Percentiles rank a stretch among this genome's conserved stretches.
These are phyloP conservation scores for Probosciger aterrimus DNA, from an alignment of 2,113 vertebrate species.

Conservation along the genomic window DNA sequence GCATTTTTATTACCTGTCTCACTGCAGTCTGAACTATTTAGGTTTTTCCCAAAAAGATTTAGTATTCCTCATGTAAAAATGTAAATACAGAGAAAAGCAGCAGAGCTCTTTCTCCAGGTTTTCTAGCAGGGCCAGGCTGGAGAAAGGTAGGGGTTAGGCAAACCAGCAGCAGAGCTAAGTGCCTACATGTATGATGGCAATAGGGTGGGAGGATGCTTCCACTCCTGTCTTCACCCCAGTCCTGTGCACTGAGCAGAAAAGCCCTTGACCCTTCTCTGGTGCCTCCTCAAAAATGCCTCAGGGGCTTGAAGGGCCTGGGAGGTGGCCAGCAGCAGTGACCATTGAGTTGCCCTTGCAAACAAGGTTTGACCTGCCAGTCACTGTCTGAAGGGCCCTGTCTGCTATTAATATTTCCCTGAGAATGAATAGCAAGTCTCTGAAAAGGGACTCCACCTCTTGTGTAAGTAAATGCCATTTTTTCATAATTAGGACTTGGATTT, in stretches of 20 bases:
- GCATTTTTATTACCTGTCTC: slow-evolving; percentile 45
- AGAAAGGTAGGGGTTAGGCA: not conserved
- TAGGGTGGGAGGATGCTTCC: not conserved
- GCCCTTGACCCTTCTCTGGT: not conserved
- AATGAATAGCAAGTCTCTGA: slow-evolving; percentile 31
- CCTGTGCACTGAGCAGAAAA: not conserved
- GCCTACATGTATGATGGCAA: not conserved
- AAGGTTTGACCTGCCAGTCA: not conserved
- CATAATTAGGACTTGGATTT: slow-evolving; percentile 56
- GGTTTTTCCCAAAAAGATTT: slow-evolving; percentile 48
- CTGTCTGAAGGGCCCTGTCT: not conserved
- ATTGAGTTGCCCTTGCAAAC: not conserved
- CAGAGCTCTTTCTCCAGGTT: not conserved
- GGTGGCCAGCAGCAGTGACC: not conserved
- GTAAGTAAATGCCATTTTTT: slow-evolving; percentile 38
- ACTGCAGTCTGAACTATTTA: slow-evolving; percentile 27
- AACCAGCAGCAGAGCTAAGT: not conserved
- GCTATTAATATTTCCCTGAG: slow-evolving; percentile 36
- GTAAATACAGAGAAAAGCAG: slow-evolving; percentile 44
- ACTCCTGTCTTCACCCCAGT: not conserved
- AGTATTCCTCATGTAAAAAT: slow-evolving; percentile 2
- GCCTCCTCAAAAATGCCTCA: not conserved
- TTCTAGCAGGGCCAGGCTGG: not conserved
- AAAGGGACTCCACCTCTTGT: slow-evolving; percentile 62
- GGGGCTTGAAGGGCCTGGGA: not conserved